A percentile compares a stretch with the other conserved stretches of the same genome.
phyloP scores from a whole-genome alignment of 2,113 vertebrate species.

The Entelurus aequoreus region DNA sequence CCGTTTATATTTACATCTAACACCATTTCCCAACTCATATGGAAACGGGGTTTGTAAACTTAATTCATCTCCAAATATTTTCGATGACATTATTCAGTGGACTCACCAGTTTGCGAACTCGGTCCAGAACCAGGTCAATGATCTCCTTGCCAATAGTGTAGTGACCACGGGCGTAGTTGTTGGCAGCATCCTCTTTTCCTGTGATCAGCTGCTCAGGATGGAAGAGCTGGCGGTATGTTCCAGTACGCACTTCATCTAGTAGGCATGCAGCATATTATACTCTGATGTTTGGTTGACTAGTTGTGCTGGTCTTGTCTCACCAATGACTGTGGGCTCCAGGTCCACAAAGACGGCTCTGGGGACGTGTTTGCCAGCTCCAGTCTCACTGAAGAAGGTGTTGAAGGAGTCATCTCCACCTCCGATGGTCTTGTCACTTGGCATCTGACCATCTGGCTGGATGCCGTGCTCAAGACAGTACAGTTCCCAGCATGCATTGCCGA shows the following conservation, averaged over 20 bases:
- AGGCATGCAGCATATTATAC: background rate
- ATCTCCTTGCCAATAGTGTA: conserved; percentile 69
- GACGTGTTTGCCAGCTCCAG: conserved; percentile 70
- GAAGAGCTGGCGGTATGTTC: conserved; percentile 80
- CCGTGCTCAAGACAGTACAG: conserved; percentile 85
- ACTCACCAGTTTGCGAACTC: conserved; percentile 64
- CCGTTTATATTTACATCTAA: no score
- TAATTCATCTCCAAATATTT: no score
- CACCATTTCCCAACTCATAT: no score
- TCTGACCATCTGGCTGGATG: conserved; percentile 73
- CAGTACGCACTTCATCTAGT: conserved; percentile 75
- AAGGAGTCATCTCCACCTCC: conserved; percentile 69
- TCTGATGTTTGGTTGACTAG: background rate
- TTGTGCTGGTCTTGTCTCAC: conserved; percentile 17
- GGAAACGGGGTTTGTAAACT: no score
- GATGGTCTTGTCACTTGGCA: conserved; percentile 63
- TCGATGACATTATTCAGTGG: background rate
- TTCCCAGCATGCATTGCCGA: conserved; percentile 84
- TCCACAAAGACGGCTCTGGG: conserved; percentile 70
- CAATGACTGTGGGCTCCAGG: conserved; percentile 68
- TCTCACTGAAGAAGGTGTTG: conserved; percentile 73
- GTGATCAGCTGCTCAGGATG: conserved; percentile 82
- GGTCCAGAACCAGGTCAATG: conserved; percentile 66
- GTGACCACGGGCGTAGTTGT: conserved; percentile 80
- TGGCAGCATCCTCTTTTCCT: conserved; percentile 83